Conservation (phyloP, 23 tunicate genomes). For the Ascidia mentula region DNA sequence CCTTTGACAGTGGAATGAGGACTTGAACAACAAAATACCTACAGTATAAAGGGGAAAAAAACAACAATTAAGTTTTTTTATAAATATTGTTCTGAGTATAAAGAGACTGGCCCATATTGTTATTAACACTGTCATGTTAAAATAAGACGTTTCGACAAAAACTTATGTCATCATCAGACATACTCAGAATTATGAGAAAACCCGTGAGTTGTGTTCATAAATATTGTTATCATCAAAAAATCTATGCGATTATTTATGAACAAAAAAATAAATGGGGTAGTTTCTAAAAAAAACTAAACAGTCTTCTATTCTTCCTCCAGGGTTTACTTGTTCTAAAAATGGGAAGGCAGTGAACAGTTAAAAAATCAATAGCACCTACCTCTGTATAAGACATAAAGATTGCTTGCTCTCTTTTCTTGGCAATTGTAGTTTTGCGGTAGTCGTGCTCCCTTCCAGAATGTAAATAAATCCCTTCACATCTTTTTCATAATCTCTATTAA, state of each 20-base stretch:
- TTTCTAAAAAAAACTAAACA: too few species aligned
- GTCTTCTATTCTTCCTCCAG: too few species aligned
- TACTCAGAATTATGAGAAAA: too few species aligned
- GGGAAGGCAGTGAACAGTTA: not conserved
- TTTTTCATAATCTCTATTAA: conserved; percentile 39
- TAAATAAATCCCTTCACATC: conserved; percentile 69
- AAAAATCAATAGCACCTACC: conserved; percentile 6
- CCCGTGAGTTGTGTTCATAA: too few species aligned
- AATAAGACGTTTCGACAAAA: too few species aligned
- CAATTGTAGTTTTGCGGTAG: conserved; percentile 52
- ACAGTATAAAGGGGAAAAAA: not conserved
- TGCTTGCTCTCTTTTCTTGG: conserved; percentile 60
- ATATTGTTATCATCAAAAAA: too few species aligned
- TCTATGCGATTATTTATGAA: too few species aligned
- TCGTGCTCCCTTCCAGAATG: conserved; percentile 65
- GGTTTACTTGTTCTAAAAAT: too few species aligned
- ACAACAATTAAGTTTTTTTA: not conserved
- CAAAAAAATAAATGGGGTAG: too few species aligned
- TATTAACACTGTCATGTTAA: too few species aligned
- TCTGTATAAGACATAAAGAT: conserved; percentile 51
- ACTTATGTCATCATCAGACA: too few species aligned
- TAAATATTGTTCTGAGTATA: not conserved
- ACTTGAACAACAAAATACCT: conserved; percentile 73
- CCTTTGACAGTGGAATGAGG: conserved; percentile 56
- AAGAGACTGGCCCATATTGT: too few species aligned